A percentile compares a stretch with the other conserved stretches of the same genome.
Conservation (phyloP, 1,140 invertebrate species). For the Papilio glaucus region DNA sequence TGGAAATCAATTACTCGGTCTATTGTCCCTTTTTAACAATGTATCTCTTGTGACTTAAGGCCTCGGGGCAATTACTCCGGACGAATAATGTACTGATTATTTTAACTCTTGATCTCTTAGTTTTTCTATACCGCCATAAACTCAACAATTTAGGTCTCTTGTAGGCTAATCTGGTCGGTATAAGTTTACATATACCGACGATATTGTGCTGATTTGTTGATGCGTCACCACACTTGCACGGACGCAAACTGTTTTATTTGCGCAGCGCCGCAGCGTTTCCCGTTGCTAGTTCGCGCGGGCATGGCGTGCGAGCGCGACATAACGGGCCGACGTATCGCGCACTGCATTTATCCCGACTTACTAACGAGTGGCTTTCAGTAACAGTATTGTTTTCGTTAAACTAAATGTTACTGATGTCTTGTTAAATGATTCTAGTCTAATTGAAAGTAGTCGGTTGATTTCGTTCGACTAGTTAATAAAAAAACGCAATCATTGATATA, state of each 20-base stretch:
- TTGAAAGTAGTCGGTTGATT: background rate
- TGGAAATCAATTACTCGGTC: conserved; percentile 28
- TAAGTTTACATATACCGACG: too few relatives aligned
- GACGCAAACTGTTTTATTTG: conserved; percentile 29
- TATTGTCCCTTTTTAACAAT: conserved; percentile 31
- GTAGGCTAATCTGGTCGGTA: too few relatives aligned
- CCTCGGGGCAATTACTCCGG: conserved; percentile 20
- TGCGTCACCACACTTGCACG: conserved; percentile 11
- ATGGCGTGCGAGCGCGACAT: conserved; percentile 62
- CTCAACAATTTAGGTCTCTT: too few relatives aligned
- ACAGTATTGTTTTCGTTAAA: conserved; percentile 28
- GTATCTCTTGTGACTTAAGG: conserved; percentile 8
- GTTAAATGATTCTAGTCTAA: background rate
- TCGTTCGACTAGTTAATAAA: too few relatives aligned
- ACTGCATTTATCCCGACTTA: conserved; percentile 40
- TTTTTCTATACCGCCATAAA: too few relatives aligned
- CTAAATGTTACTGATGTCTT: background rate
- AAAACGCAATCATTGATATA: too few relatives aligned
- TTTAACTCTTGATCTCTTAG: background rate
- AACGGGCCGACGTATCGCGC: conserved; percentile 52
- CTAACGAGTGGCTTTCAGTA: conserved; percentile 33
- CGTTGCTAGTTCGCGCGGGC: conserved; percentile 38
- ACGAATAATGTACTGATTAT: background rate
- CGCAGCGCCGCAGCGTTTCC: conserved; percentile 4
- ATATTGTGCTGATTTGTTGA: too few relatives aligned